Conservation (phyloP, 2,888 invertebrate species). For the Gisinianus flammeolus region DNA sequence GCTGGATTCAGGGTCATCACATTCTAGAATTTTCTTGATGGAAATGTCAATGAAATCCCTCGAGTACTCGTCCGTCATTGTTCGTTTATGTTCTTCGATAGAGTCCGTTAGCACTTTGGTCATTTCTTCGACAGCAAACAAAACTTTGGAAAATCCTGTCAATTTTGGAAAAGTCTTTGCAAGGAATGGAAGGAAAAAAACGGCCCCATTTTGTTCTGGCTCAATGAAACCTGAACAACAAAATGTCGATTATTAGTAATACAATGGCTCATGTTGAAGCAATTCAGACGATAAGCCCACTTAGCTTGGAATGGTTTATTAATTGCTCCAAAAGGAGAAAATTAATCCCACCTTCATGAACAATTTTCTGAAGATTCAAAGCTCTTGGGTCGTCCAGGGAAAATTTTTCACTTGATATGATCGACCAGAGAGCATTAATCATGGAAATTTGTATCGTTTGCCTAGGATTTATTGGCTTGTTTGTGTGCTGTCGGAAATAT, state of each 20-base stretch:
- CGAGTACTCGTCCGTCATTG: constrained; percentile 17
- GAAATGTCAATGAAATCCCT: constrained; percentile 46
- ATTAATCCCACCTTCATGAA: constrained; percentile 57
- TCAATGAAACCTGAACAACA: constrained; percentile 51
- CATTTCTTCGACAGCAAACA: constrained; percentile 43
- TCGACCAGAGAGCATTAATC: constrained; percentile 53
- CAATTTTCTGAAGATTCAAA: constrained; percentile 40
- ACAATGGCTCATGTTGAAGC: constrained; percentile 29
- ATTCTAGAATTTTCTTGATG: constrained; percentile 31
- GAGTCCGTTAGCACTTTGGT: constrained; percentile 39
- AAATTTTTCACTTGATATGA: constrained; percentile 49
- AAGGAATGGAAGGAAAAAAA: constrained; percentile 50
- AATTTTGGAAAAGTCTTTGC: constrained; percentile 47
- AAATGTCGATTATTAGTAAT: constrained; percentile 34
- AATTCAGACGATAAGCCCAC: constrained; percentile 29
- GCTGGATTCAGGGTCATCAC: constrained; percentile 45
- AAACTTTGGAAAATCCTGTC: constrained; percentile 49
- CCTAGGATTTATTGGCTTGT: constrained; percentile 40
- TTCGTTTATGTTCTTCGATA: constrained; percentile 43
- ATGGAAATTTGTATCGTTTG: constrained; percentile 46
- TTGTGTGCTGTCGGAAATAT: constrained; percentile 37
- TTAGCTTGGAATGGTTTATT: constrained; percentile 51
- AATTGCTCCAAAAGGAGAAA: constrained; percentile 57
- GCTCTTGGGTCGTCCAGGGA: constrained; percentile 46
- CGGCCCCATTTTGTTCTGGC: constrained; percentile 49